Conservation (phyloP, 2,797 vertebrate species). For the Sylvia borin region DNA sequence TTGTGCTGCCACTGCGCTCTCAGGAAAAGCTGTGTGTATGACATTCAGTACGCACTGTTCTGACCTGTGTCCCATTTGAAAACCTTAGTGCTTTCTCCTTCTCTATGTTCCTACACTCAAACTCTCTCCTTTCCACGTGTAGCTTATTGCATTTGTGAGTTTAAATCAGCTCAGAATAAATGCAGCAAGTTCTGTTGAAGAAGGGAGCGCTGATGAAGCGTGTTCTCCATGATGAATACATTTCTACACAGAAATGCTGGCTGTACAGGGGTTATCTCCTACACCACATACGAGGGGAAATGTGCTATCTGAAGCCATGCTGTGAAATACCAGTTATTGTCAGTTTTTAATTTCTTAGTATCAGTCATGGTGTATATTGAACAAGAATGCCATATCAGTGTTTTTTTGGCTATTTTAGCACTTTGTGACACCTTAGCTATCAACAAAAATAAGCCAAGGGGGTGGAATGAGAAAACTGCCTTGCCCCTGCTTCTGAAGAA, state of each 20-base stretch:
- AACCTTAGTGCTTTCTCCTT: background rate
- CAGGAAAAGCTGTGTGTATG: background rate
- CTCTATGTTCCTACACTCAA: background rate
- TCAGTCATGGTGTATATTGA: too few species aligned
- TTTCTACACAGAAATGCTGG: background rate
- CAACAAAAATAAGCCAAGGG: background rate
- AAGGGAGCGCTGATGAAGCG: background rate
- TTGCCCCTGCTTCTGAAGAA: background rate
- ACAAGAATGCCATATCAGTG: accelerated
- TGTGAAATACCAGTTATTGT: background rate
- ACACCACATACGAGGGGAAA: background rate
- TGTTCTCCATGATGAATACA: background rate
- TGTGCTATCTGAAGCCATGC: background rate
- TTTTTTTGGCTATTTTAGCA: background rate
- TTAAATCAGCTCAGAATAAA: background rate
- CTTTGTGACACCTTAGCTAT: background rate
- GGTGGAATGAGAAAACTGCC: background rate
- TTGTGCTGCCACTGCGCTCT: background rate
- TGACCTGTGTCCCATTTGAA: background rate
- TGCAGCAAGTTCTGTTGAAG: background rate
- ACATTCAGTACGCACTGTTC: background rate
- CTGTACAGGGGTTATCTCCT: background rate
- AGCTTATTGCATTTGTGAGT: background rate
- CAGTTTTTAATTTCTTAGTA: background rate
- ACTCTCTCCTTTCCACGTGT: background rate